Evolutionary conservation across 2,797 vertebrate genomes (phyloP), one percentile per base, ranked within the genome.

Genomic region (Tolypeutes matacus): DNA sequence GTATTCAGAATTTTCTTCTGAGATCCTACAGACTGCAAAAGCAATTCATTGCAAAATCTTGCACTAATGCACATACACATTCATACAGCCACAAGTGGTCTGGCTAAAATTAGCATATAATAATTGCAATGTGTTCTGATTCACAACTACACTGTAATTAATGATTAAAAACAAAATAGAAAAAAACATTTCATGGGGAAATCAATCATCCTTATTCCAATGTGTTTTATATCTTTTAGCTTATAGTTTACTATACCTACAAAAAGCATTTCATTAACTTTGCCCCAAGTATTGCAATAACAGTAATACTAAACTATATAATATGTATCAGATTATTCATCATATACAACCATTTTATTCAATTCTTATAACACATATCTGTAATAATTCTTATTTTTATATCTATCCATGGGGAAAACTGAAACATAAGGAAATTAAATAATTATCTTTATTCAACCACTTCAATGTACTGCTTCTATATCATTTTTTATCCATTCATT

Each of bases 51-150:
- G 67, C 25, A 95, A 96, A 96, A 95, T 77, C 5, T 70, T 96
- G 62, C 73, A 95, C 94, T 94, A 94, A 96, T 97, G 39, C 49
- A 97, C 93, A 97, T 96, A 86, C 0, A 65, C 1, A 53, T 1
- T 91, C 8, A 69, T 67, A 95, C 0, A 94, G 29, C 27, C 95
- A 93, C 46, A 69, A 89, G 36, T 81, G 14, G 0, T 91, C 87
- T 97, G 87, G 91, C 97, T 98, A 88, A 97, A 98, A 98, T 98
- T 97, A 97, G 39, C 75, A 93, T 97, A 88, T 89, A 97, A 97
- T 97, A 97, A 97, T 93, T 97, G 20, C 46, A 62, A 60, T 36
- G 90, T 82, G 15, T 23, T 78, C 95, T 36, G 49, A 95, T 76
- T 95, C 39, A 34, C 49, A 95, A 17, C 5, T 93, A 14, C 85